Conservation (phyloP, 2,113 vertebrate genomes). For the Chrysochloris asiatica region DNA sequence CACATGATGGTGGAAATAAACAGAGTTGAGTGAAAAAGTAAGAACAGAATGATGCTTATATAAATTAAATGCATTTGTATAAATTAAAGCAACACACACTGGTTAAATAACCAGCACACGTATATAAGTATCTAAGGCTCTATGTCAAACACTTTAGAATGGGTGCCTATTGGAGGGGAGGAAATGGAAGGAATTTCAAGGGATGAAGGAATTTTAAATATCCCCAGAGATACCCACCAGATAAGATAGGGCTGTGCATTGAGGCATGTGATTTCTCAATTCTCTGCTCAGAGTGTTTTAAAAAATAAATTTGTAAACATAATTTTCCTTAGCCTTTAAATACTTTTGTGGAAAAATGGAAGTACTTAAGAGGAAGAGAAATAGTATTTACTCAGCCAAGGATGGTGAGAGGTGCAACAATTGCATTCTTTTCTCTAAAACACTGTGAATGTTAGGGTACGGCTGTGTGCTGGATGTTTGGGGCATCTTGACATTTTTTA, state of each 20-base stretch:
- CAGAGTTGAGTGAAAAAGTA: conserved; percentile 10
- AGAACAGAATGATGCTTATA: conserved; percentile 2
- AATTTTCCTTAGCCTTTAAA: not conserved
- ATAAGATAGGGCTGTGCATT: not conserved
- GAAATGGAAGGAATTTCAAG: not conserved
- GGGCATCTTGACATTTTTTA: not conserved
- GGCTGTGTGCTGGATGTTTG: not conserved
- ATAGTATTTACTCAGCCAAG: not conserved
- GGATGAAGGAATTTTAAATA: not conserved
- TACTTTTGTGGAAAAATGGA: not conserved
- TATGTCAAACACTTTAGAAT: not conserved
- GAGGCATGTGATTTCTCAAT: not conserved
- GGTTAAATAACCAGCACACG: not conserved
- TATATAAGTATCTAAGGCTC: not conserved
- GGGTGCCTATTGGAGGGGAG: not conserved
- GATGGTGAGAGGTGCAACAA: too few species aligned
- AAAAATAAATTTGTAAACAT: not conserved
- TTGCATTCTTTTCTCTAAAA: not conserved
- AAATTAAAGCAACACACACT: not conserved
- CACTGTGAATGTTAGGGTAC: not conserved
- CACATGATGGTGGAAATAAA: not conserved
- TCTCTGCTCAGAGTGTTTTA: not conserved
- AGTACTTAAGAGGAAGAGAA: not conserved
- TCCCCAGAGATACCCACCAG: not conserved
- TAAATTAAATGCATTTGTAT: not conserved